Evolutionary conservation across 2,797 vertebrate genomes (phyloP).

Genomic region (Premnoplex brunnescens): DNA sequence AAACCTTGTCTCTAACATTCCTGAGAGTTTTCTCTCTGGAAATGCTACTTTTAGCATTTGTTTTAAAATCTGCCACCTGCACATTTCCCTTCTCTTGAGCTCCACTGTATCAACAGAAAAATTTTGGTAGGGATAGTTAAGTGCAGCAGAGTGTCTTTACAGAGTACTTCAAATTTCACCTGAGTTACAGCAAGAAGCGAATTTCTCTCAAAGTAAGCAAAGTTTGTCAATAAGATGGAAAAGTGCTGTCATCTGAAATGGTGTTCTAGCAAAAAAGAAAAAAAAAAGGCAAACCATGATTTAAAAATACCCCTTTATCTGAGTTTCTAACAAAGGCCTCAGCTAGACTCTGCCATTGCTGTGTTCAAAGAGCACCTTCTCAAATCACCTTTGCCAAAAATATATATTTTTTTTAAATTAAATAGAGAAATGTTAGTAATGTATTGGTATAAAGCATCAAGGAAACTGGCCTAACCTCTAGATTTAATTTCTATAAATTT

Average conservation of each 20-base stretch:
- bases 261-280: background rate
- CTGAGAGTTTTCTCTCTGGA: background rate
- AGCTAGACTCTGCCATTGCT: background rate
- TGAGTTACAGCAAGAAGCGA: background rate
- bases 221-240: conserved; percentile 2
- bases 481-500: background rate
- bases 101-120: background rate
- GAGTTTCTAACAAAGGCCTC: background rate
- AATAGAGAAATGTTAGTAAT: background rate
- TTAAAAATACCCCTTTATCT: background rate
- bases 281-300: background rate
- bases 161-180: background rate
- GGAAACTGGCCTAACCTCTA: background rate
- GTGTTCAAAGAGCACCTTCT: background rate
- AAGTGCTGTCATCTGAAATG: background rate
- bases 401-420: background rate
- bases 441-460: background rate
- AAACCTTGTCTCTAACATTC: background rate
- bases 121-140: background rate
- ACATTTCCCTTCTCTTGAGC: background rate
- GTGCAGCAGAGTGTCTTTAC: background rate
- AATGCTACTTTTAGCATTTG: background rate
- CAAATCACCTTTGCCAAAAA: background rate
- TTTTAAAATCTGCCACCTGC: background rate
- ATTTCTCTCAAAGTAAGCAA: background rate